A percentile compares a stretch with the other conserved stretches of the same genome.
Conservation (phyloP, 2,797 vertebrate species). For the Leptodactylus fallax region DNA sequence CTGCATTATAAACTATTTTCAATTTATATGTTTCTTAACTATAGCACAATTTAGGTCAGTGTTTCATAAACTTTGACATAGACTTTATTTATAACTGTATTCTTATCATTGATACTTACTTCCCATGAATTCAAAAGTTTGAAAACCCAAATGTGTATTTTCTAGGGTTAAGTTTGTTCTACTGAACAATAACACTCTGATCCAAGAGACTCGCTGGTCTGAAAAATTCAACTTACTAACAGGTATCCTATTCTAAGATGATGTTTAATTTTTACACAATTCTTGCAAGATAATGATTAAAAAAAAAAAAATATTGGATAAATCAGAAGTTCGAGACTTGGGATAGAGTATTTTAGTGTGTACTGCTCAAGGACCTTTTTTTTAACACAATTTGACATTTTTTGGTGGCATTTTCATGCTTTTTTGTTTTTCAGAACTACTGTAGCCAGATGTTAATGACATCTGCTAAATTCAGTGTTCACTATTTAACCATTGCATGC, state of each 20-base stretch:
- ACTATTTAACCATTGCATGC: neutral
- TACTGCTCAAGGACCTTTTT: too few species aligned
- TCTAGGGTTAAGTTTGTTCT: conserved; percentile 57
- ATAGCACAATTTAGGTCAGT: too few species aligned
- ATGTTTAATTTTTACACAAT: neutral
- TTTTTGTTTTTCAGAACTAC: too few species aligned
- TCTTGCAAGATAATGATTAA: neutral
- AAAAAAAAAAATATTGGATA: too few species aligned
- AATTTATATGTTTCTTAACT: too few species aligned
- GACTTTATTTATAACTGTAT: neutral
- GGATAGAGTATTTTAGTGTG: too few species aligned
- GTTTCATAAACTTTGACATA: too few species aligned
- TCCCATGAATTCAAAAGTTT: neutral
- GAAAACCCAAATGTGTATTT: neutral
- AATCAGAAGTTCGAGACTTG: too few species aligned
- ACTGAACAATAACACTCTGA: conserved; percentile 22
- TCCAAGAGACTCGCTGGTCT: conserved; percentile 48
- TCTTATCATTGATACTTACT: neutral
- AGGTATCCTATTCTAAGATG: conserved; percentile 37
- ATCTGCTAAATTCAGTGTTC: neutral
- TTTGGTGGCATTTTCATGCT: too few species aligned
- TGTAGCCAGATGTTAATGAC: too few species aligned
- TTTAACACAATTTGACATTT: neutral
- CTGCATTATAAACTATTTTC: too few species aligned
- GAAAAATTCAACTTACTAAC: conserved; percentile 11